phyloP scores from a whole-genome alignment of 2,888 invertebrate genomes.

The Sesia apiformis region DNA sequence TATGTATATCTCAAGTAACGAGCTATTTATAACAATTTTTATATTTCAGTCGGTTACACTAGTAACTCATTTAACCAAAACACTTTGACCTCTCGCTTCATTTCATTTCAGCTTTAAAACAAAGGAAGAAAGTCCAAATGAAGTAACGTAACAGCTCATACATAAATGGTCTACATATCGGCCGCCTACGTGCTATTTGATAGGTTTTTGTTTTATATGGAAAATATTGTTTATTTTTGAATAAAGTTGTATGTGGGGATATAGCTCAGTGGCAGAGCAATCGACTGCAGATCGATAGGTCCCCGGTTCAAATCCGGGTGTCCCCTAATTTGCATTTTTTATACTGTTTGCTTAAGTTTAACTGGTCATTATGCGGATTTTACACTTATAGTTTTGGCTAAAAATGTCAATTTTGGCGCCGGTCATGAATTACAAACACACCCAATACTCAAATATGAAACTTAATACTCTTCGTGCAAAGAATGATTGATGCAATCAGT shows the following conservation, averaged over 20 bases:
- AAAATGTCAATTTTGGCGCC: too few relatives aligned
- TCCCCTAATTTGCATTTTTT: slow-evolving; percentile 7
- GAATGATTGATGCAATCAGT: neutral
- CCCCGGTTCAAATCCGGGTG: slow-evolving; percentile 39
- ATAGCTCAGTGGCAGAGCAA: slow-evolving; percentile 70
- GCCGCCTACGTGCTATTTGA: neutral
- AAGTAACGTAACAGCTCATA: neutral
- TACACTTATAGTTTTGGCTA: too few relatives aligned
- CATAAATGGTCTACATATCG: neutral
- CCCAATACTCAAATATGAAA: too few relatives aligned
- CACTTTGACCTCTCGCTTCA: neutral
- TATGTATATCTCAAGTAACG: too few relatives aligned
- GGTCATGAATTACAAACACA: too few relatives aligned
- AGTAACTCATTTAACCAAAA: neutral
- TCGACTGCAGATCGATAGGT: slow-evolving; percentile 73
- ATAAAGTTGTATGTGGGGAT: slow-evolving; percentile 27
- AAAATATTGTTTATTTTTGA: neutral
- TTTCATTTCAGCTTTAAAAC: neutral
- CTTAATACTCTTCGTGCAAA: too few relatives aligned
- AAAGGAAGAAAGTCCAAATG: neutral
- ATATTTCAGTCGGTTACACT: too few relatives aligned
- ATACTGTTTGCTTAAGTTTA: neutral
- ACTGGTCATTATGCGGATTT: too few relatives aligned
- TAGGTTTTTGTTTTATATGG: neutral
- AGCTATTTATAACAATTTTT: too few relatives aligned